Base-by-base conservation (phyloP, 2,113 vertebrate genomes). In the Rhynchopsitta pachyrhyncha region DNA sequence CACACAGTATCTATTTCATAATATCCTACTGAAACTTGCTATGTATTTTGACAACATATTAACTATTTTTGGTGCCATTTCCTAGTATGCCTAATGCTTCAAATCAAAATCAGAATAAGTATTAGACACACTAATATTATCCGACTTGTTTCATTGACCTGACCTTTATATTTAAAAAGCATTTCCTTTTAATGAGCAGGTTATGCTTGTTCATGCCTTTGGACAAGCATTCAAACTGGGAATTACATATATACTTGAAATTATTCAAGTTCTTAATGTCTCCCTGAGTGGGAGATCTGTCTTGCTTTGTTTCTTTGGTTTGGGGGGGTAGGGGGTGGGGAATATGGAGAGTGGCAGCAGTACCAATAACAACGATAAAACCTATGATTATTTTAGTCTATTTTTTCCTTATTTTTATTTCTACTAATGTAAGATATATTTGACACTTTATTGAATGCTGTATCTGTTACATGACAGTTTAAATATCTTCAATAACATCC, bases 341-440 rank as follows among this genome's bases (percentile, higher is more conserved):
- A 47, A 41, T 18, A 41, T 15, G 11, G 37, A 74, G 3, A 81
- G 9, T 11, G 12, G 16, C 9, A 49, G 14, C 10, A 63, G 42
- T 42, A 49, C 33, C 16, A 22, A 7, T 35, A 67, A 7, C 5
- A 86, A 63, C 62, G 80, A 29, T 28, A 69, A 74, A 74, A 46
- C 1, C 3, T 28, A 15, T 28, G 35, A 2, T 12, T 57, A 76
- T 49, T 55, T 9, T 0, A 62, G 13, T 66, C 33, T 2, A 7
- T 47, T 53, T 49, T 31, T 27, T 0, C n/a, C 11, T 57, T 37
- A 1, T 44, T 10, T 13, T 31, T 59, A 14, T n/a, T 35, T 62
- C 1, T 33, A 46, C 1, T 23, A 6, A 19, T 27, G 52, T 29
- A 19, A 6, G 53, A 11, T 24, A 16, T 19, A 37, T 49, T 71